Evolutionary conservation across 2,113 vertebrate species (phyloP), one percentile per base, ranked within the genome.

Genomic region (Toxotes jaculatrix): DNA sequence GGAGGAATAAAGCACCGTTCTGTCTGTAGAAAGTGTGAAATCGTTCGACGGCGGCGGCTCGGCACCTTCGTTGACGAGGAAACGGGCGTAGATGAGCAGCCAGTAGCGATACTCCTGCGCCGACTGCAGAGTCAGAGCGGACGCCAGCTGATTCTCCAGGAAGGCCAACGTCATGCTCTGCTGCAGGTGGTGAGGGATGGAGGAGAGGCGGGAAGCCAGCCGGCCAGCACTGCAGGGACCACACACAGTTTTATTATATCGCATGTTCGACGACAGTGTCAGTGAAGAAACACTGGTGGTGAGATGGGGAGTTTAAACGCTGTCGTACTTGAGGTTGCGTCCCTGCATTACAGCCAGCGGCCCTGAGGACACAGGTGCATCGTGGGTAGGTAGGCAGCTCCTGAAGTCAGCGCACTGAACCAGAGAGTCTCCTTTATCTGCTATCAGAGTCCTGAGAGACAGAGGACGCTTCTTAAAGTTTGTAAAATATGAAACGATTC

Each of bases 21-120:
- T 3, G 49, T 51, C 19, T 51, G 49, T 9, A 21, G 49, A 21
- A 21, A 8, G 49, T 21, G 49, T 51, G 53, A 38, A 21, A 17
- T 11, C 16, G 3, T 57, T 2, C 11, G 13, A 21, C 13, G 2
- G 23, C 6, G 45, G 12, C 0, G 1, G 64, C 21, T 12, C 0
- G 0, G 19, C 79, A 99, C 98, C 98, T 96, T 99, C 98, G n/a
- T 97, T 98, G 80, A 99, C 98, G 0, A 99, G 96, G 94, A 98
- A 99, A 64, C 97, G 96, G 65, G 97, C 96, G 88, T 99, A 99
- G 93, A 98, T 96, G 88, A 99, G 97, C 87, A 99, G 96, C 98
- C 97, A 99, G 92, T 99, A 97, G 75, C 96, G 96, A 83, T 98
- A 99, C 90, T 99, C 98, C 0, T 96, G 95, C 72, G 96, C 95